phyloP scores from a whole-genome alignment of 2,797 vertebrate species.

The Hydrocynus forskahlii region DNA sequence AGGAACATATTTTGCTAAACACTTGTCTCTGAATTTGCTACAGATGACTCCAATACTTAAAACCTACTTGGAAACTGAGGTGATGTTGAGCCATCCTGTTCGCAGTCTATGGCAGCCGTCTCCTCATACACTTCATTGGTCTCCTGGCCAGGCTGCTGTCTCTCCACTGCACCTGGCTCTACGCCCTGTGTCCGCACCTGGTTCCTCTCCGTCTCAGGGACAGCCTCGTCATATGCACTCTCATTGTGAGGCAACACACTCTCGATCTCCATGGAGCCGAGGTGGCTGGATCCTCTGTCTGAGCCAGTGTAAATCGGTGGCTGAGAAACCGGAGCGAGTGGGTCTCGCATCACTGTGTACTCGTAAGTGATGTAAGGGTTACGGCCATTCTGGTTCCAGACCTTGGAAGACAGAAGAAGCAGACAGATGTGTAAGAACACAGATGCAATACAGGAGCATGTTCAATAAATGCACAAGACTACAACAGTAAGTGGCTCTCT shows the following conservation, averaged over 20 bases:
- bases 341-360: slow-evolving; percentile 89
- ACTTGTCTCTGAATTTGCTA: no score
- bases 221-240: slow-evolving; percentile 74
- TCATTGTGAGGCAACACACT: slow-evolving; percentile 72
- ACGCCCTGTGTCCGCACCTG: slow-evolving; percentile 65
- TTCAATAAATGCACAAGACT: slow-evolving; percentile 5
- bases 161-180: slow-evolving; percentile 68
- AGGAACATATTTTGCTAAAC: neutral
- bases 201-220: slow-evolving; percentile 69
- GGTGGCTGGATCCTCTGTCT: slow-evolving; percentile 74
- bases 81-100: slow-evolving; percentile 74
- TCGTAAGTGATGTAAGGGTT: slow-evolving; percentile 95
- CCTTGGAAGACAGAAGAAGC: slow-evolving; percentile 70
- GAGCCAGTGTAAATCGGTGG: slow-evolving; percentile 85
- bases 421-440: neutral
- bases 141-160: slow-evolving; percentile 80
- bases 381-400: slow-evolving; percentile 96
- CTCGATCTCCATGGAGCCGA: slow-evolving; percentile 70
- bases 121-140: slow-evolving; percentile 93
- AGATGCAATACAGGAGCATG: neutral
- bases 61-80: slow-evolving; percentile 79
- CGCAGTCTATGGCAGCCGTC: slow-evolving; percentile 80
- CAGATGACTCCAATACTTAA: neutral
- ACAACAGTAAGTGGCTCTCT: neutral
- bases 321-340: slow-evolving; percentile 78